Evolutionary conservation across 2,113 vertebrate species (phyloP), one percentile per base, ranked within the genome.

Genomic region (Eira barbara): DNA sequence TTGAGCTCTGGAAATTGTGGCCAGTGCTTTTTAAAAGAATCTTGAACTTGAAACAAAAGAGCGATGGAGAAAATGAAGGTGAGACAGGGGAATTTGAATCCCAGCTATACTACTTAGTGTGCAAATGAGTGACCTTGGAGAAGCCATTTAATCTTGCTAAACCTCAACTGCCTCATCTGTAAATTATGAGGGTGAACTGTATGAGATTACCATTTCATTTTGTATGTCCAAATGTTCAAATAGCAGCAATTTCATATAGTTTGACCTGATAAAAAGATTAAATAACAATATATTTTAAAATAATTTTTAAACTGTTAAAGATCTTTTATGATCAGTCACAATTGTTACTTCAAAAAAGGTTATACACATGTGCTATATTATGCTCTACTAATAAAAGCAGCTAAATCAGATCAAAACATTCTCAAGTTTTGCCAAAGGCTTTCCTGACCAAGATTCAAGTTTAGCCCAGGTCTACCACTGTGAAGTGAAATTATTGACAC

Each of bases 301-400:
- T 34, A 71, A 94, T 42, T 76, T 97, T 97, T 88, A 97, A 89
- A 82, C 21, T 71, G 1, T 86, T 74, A 98, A 94, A 97, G 25
- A 92, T 90, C 80, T 79, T 74, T 83, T 96, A 91, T 12, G 17
- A 92, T 91, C 47, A 93, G n/a, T 39, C 25, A n/a, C 57, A 92
- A 91, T 31, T 65, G 4, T 91, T 83, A 92, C 31, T 91, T 90
- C 36, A 15, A 82, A 76, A 47, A 59, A 79, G 93, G 57, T 67
- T 78, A 83, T 90, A 9, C 20, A 69, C 69, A 39, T 87, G 14
- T 8, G 92, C 31, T 90, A 55, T 63, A 52, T 74, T 90, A 45
- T 63, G 45, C 8, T 94, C 39, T 49, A 91, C 42, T 90, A 80
- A 81, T 21, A 84, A 85, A 45, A 85, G 2, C 36, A 76, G 63